These are phyloP conservation scores for Leguminivora glycinivorella DNA, from an alignment of 1,140 invertebrate species.

Conservation along the genomic window DNA sequence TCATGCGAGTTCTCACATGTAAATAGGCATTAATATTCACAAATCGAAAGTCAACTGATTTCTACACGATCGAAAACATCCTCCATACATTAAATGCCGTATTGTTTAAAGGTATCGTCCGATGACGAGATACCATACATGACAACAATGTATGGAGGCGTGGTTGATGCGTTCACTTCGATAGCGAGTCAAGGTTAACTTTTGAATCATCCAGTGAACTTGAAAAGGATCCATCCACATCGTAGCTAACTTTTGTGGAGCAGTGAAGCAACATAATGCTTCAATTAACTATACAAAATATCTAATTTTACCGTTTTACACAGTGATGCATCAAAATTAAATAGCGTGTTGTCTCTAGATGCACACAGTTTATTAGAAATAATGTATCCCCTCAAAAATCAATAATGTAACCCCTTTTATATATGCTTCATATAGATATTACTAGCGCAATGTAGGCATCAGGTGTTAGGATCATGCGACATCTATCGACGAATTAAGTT, in stretches of 20 bases:
- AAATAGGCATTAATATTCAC: not conserved
- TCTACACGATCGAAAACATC: not conserved
- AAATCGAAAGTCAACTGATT: not conserved
- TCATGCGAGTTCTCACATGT: no score
- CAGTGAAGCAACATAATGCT: no score
- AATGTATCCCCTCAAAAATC: no score
- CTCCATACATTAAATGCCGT: not conserved
- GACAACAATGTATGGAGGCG: slow-evolving; percentile 16
- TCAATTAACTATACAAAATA: no score
- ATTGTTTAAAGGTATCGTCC: not conserved
- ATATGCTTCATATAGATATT: not conserved
- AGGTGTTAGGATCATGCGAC: not conserved
- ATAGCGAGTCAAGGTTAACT: not conserved
- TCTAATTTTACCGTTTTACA: no score
- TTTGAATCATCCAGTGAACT: not conserved
- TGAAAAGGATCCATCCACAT: not conserved
- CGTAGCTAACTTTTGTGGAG: no score
- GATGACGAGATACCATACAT: slow-evolving; percentile 12
- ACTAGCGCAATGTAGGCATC: not conserved
- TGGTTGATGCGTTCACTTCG: not conserved
- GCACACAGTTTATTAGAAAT: no score
- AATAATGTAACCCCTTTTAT: no score
- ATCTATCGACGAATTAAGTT: not conserved
- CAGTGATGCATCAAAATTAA: no score
- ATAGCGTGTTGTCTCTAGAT: no score